These are phyloP conservation scores for Alethe diademata DNA, from an alignment of 2,113 vertebrate species.

Conservation along the genomic window DNA sequence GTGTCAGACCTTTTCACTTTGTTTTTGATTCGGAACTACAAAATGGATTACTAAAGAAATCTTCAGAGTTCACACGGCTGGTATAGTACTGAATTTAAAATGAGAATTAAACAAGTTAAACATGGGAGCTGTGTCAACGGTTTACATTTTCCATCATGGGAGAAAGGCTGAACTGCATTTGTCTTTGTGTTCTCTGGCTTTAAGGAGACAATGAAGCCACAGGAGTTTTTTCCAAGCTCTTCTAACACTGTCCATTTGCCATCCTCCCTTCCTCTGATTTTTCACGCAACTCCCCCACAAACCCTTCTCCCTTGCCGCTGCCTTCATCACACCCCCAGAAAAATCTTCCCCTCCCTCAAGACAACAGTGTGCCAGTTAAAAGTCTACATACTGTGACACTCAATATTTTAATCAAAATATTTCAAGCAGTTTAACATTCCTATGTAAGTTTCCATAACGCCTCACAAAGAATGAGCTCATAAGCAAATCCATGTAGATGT, in stretches of 20 bases:
- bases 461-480: constrained; percentile 67
- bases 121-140: constrained; percentile 76
- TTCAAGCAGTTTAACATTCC: constrained; percentile 73
- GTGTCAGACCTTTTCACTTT: constrained; percentile 92
- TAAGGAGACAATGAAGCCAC: constrained; percentile 78
- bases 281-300: constrained; percentile 25
- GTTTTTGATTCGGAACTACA: constrained; percentile 93
- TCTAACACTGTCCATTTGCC: constrained; percentile 69
- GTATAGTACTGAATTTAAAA: constrained; percentile 87
- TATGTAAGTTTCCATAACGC: constrained; percentile 64
- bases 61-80: constrained; percentile 82
- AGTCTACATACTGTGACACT: constrained; percentile 32
- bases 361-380: constrained; percentile 22
- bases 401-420: constrained; percentile 74
- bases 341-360: not conserved
- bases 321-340: not conserved
- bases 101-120: constrained; percentile 88
- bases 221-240: constrained; percentile 78
- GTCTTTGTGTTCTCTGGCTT: constrained; percentile 79
- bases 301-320: not conserved
- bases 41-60: constrained; percentile 95
- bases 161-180: constrained; percentile 73
- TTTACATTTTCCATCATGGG: constrained; percentile 78
- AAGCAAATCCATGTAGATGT: constrained; percentile 72
- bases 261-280: constrained; percentile 61